These are phyloP conservation scores for Psephotus haematonotus DNA, from an alignment of 2,113 vertebrate species.

Conservation along the genomic window DNA sequence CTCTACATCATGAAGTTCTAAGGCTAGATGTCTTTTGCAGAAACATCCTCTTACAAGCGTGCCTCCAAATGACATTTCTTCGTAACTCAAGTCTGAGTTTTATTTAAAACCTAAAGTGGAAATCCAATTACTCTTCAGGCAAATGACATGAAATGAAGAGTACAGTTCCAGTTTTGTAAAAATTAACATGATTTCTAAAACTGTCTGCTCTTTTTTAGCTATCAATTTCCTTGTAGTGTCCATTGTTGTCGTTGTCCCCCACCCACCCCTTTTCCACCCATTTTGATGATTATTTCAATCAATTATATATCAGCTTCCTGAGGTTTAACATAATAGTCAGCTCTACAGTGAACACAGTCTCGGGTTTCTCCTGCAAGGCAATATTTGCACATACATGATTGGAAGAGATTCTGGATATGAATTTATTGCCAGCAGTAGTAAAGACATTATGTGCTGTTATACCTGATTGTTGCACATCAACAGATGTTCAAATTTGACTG, in stretches of 20 bases:
- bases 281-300: neutral
- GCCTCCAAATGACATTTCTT: neutral
- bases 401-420: neutral
- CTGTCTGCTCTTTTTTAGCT: neutral
- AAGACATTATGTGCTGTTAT: neutral
- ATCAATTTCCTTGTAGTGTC: neutral
- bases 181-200: neutral
- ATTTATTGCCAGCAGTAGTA: neutral
- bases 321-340: neutral
- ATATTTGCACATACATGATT: rapidly evolving
- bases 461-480: neutral
- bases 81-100: neutral
- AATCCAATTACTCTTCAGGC: neutral
- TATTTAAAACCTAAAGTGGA: neutral
- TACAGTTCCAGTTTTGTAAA: neutral
- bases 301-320: neutral
- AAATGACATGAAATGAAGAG: neutral
- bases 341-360: neutral
- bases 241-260: neutral
- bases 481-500: neutral
- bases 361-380: neutral
- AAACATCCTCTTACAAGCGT: neutral
- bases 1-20: neutral
- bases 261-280: no score
- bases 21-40: neutral